These are phyloP conservation scores for Tenodera sinensis DNA, from an alignment of 2,888 invertebrate genomes.

Conservation along the genomic window DNA sequence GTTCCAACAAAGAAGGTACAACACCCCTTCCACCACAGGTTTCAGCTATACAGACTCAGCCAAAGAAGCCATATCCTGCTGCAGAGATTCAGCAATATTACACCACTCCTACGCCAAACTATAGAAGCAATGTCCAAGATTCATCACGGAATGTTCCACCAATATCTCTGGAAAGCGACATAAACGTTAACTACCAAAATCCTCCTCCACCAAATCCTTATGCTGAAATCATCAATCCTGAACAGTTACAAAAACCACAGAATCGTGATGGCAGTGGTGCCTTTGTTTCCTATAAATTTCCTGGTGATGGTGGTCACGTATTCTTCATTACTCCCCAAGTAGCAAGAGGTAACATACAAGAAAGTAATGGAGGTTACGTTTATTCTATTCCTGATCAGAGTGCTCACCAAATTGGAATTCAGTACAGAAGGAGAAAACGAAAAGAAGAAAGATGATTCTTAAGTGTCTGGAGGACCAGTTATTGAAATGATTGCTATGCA, in stretches of 20 bases:
- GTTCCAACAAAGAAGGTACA: slow-evolving; percentile 37
- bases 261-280: slow-evolving; percentile 47
- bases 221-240: slow-evolving; percentile 57
- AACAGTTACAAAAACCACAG: slow-evolving; percentile 42
- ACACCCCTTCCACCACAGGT: slow-evolving; percentile 36
- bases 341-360: slow-evolving; percentile 36
- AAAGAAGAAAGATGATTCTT: slow-evolving; percentile 2
- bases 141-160: not conserved
- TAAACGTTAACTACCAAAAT: slow-evolving; percentile 65
- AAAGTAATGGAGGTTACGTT: not conserved
- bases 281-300: slow-evolving; percentile 67
- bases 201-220: slow-evolving; percentile 68
- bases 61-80: not conserved
- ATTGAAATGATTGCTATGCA: not conserved
- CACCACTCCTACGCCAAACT: slow-evolving; percentile 8
- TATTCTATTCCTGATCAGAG: not conserved
- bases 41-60: slow-evolving; percentile 27
- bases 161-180: slow-evolving; percentile 61
- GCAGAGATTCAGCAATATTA: not conserved
- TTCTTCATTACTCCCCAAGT: slow-evolving; percentile 74
- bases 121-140: not conserved
- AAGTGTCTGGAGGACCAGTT: not conserved
- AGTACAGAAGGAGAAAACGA: slow-evolving; percentile 2
- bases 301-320: slow-evolving; percentile 69
- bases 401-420: not conserved